Base-by-base conservation (phyloP, 2,113 vertebrate species). In the Pluvianellus socialis region DNA sequence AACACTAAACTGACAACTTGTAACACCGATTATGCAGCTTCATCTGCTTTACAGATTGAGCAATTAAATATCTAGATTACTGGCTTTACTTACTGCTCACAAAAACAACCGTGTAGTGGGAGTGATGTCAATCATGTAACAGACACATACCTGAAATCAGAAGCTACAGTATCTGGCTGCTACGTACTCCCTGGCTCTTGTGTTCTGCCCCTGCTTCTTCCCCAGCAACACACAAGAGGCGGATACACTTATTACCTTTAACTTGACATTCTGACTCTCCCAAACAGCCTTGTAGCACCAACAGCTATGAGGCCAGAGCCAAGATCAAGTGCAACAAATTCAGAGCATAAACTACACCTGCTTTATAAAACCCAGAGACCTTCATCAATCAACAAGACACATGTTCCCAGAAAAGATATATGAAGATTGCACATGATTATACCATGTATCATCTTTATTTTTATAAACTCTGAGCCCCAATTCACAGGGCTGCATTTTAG, bases 11-110 rank as follows among this genome's bases (percentile, higher is more conserved):
- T 75, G 89, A 71, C 80, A 82, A 66, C 45, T 94, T 27, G 7
- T 66, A 87, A 70, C 42, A 66, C 21, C 27, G 76, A 55, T 95
- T 95, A 92, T 23, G n/a, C 81, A 62, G 81, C 73, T 96, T 90
- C 62, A 95, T 92, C 93, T 95, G 84, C 50, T 85, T 90, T 88
- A n/a, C 74, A 92, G 53, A 79, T 58, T 30, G 74, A 93, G 58
- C 87, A 90, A 85, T 93, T 92, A 85, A 91, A 61, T 88, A 61
- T 47, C 49, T 75, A 85, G 19, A 75, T 85, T 75, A 55, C 28
- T 50, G 49, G 42, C 47, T 92, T 92, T 75, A 71, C 14, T 82
- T 56, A 75, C 33, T 32, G n/a, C 67, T 91, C 35, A 50, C 45
- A 63, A n/a, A 53, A 50, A 20, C n/a, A 21, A 38, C 38, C 7